Percentiles rank a stretch among this genome's conserved stretches.
phyloP scores from a whole-genome alignment of 2,797 vertebrate species.

The Rhadinocentrus ornatus region DNA sequence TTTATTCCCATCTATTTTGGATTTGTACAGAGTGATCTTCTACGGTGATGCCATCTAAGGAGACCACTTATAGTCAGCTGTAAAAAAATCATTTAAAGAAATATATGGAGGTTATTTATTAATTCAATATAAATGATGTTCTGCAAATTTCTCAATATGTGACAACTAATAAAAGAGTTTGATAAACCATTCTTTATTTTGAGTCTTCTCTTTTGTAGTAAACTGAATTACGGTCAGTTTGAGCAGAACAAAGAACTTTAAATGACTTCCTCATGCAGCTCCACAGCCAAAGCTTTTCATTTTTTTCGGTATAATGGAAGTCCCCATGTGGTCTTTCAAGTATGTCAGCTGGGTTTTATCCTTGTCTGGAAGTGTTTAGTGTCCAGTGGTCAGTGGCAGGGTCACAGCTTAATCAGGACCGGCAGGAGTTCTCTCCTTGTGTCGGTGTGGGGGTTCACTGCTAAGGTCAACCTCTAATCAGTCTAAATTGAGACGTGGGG shows the following conservation, averaged over 20 bases:
- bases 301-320: constrained; percentile 36
- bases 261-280: constrained; percentile 69
- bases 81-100: neutral
- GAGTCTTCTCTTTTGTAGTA: neutral
- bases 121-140: neutral
- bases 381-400: constrained; percentile 73
- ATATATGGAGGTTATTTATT: neutral
- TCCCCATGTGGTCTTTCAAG: constrained; percentile 57
- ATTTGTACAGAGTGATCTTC: too few species aligned
- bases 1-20: too few species aligned
- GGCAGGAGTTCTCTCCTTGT: constrained; percentile 47
- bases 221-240: constrained; percentile 21
- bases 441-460: constrained; percentile 52
- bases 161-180: neutral
- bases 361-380: constrained; percentile 75
- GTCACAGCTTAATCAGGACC: constrained; percentile 72
- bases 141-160: constrained; percentile 1
- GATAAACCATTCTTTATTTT: neutral
- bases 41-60: neutral
- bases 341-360: constrained; percentile 59
- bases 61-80: constrained; percentile 5
- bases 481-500: constrained; percentile 58
- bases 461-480: constrained; percentile 74
- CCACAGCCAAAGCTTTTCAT: constrained; percentile 17
- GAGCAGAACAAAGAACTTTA: constrained; percentile 51